Base-by-base conservation (phyloP, 2,888 invertebrate species). In the Dusona sp. region DNA sequence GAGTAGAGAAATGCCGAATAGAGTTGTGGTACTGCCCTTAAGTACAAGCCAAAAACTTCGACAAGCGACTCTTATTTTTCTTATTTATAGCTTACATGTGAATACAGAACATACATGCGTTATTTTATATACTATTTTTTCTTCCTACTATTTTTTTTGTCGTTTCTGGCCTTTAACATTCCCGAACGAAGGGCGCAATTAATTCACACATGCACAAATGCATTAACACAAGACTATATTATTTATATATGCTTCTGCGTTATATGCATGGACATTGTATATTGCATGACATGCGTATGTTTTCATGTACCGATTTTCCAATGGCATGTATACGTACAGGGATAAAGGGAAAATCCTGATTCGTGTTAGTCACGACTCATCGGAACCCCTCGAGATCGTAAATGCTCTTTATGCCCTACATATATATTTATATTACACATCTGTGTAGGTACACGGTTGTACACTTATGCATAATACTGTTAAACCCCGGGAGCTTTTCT, bases 311-410 rank as follows among this genome's bases (percentile, higher is more conserved):
- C 54, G 73, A 67, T 61, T 45, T 74, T 25, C 57, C 68, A 57
- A 29, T 16, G 8, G 42, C 45, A 64, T n/a, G 33, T 48, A 67
- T 57, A 42, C 11, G n/a, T 57, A 29, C 13, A 36, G 75, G 33
- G 25, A 83, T 61, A 45, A 64, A 65, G 68, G 42, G 78, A 74
- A 78, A 81, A 77, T 70, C 57, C 72, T 51, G 67, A 88, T 86
- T 84, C 83, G 82, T 57, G 89, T 83, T 82, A 88, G 88, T 87
- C 89, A 88, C 87, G 88, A 89, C 82, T 85, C 83, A 87, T 78
- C 78, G 84, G 33, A 83, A 77, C 87, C 88, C 85, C 82, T 67
- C 64, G 45, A 86, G 86, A 83, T 88, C 85, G 88, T 88, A 87
- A 90, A 85, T 86, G 86, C 68, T 83, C 87, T 89, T 88, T 88